Evolutionary conservation across 2,797 vertebrate species (phyloP).

Genomic region (Pagetopsis macropterus): DNA sequence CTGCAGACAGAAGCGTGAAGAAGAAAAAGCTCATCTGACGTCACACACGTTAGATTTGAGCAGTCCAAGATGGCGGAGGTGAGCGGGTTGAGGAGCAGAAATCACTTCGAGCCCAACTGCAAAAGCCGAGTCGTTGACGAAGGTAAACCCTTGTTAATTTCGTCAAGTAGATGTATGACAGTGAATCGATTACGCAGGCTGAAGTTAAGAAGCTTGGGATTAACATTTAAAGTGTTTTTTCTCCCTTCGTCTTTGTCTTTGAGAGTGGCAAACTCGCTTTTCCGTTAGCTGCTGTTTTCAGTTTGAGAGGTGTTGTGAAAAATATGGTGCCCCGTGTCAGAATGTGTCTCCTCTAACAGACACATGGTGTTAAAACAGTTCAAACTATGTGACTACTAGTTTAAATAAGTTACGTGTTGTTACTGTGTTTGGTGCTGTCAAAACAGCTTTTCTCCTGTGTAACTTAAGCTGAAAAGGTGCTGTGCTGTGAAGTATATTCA

Average conservation of each 20-base stretch:
- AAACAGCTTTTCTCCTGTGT: neutral
- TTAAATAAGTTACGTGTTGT: fast-evolving
- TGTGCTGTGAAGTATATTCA: neutral
- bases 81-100: slow-evolving; percentile 82
- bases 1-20: slow-evolving; percentile 28
- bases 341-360: neutral
- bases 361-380: neutral
- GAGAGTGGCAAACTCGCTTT: slow-evolving; percentile 43
- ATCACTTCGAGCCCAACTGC: slow-evolving; percentile 71
- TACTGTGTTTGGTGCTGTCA: fast-evolving
- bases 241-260: slow-evolving; percentile 31
- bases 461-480: slow-evolving; percentile 4
- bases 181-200: fast-evolving
- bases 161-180: neutral
- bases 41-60: slow-evolving; percentile 86
- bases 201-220: fast-evolving
- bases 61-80: slow-evolving; percentile 95
- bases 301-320: slow-evolving; percentile 39
- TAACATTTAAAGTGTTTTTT: neutral
- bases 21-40: slow-evolving; percentile 65
- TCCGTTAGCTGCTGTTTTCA: slow-evolving; percentile 64
- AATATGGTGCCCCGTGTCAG: slow-evolving; percentile 30
- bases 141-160: slow-evolving; percentile 72
- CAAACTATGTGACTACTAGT: neutral
- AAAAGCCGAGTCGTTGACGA: slow-evolving; percentile 65